Base-by-base conservation (phyloP, 2,797 vertebrate genomes). In the Macropus fuliginosus region DNA sequence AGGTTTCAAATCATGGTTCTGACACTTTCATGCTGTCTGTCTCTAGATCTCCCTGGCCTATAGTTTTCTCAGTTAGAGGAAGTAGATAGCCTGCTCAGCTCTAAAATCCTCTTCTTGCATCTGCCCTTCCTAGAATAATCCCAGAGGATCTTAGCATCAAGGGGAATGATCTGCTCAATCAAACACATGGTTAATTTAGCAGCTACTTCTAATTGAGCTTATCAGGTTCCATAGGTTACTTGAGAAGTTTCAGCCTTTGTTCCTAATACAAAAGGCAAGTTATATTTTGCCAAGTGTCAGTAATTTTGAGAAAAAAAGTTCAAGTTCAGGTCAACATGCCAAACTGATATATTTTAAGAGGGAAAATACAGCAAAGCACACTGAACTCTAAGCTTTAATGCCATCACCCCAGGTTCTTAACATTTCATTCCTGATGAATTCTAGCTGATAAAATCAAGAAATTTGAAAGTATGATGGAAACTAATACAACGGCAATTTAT, bases 221-320 rank as follows among this genome's bases (percentile, higher is more conserved):
- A 6, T 95, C 92, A 91, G 92, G 50, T 97, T 55, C 18, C 13
- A 96, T 96, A 92, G 74, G 95, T 96, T 96, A 66, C 93, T 92
- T 94, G 91, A 97, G 50, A 97, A 95, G 93, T 93, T 96, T 97
- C 90, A 97, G 97, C 95, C 96, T 97, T 92, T 96, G 94, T 95
- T 95, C 95, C 96, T 96, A 94, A 95, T 95, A 97, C 94, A 96
- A 96, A 94, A 94, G 74, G 93, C 95, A 97, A 16, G 34, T 55
- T 97, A 95, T 95, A 57, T 96, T 97, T 97, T 96, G 91, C 91
- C 55, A 95, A 57, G 34, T 96, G 91, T 93, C 90, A 91, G 95
- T 96, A 97, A 98, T 97, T 97, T 97, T 98, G 96, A 97, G 95
- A 91, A 54, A 21, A 94, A 87, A 89, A 93, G 98, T 98, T 98